Evolutionary conservation across 2,888 invertebrate genomes (phyloP), one percentile per base, ranked within the genome.

Genomic region (Nymphalis urticae): DNA sequence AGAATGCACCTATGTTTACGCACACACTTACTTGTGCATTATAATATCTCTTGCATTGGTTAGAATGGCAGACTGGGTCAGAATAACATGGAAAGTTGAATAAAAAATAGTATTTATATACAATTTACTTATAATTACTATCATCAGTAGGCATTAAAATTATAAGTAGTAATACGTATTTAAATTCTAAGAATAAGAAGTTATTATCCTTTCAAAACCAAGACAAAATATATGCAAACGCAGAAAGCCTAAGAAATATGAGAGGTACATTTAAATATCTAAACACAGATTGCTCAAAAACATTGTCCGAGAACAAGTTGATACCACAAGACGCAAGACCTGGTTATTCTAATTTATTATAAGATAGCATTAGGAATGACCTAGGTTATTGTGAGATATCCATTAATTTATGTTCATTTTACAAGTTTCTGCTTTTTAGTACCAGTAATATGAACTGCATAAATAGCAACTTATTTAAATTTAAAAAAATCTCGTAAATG

Each of bases 321-420:
- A 63, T 63, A 63, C 84, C 86, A 88, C 85, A 85, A 87, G 86
- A 86, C 87, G 88, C 87, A 87, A 86, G 86, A 86, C 84, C 86
- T 85, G 86, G 82, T 86, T 88, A 70, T 85, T 82, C 83, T 88
- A 86, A 89, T 88, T 89, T 89, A 88, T 86, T 83, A 78, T 82
- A 80, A 82, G 80, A 80, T 83, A 80, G 80, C 82, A 85, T 86
- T 87, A 32, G 82, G 82, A 83, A 85, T 86, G 85, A 88, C 87
- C 86, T 84, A 87, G 64, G 71, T 66, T 69, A 62, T 70, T 53
- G 62, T 50, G 58, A 66, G 63, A 69, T 68, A 64, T 64, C 59
- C 32, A 27, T 50, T 62, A 68, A 65, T 62, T 64, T 60, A 66
- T 60, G 63, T 51, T 56, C 64, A 72, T 69, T 64, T 70, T 67